Evolutionary conservation across 2,888 invertebrate genomes (phyloP).

Genomic region (Ormyrus pomaceus): DNA sequence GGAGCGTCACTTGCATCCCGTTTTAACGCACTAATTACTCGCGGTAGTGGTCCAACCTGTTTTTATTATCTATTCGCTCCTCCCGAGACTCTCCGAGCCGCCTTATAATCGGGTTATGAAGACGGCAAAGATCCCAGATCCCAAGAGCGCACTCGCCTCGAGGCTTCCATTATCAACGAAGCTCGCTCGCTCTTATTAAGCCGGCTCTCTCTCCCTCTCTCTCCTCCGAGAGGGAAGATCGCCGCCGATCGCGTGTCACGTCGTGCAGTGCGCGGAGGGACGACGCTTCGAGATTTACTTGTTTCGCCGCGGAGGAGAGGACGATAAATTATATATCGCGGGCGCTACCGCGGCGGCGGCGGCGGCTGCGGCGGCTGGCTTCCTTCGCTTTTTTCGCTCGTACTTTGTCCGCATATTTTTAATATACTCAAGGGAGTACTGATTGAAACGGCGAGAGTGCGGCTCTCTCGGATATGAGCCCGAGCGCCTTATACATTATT

Average conservation of each 20-base stretch:
- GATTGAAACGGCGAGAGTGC: conserved; percentile 50
- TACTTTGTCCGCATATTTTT: conserved; percentile 44
- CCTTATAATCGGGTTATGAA: conserved; percentile 62
- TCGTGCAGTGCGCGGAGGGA: neutral
- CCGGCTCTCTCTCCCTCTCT: neutral
- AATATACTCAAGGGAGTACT: conserved; percentile 53
- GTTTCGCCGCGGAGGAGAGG: conserved; percentile 59
- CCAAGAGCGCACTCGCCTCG: conserved; percentile 15
- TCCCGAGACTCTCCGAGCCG: conserved; percentile 42
- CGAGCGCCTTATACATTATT: conserved; percentile 53
- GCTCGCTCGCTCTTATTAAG: conserved; percentile 48
- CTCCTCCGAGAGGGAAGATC: conserved; percentile 5
- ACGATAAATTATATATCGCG: conserved; percentile 55
- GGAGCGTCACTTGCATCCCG: conserved; percentile 1
- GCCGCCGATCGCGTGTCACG: conserved; percentile 19
- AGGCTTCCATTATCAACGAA: conserved; percentile 57
- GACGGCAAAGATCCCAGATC: conserved; percentile 46
- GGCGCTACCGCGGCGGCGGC: conserved; percentile 6
- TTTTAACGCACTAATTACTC: conserved; percentile 61
- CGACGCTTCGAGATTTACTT: conserved; percentile 48
- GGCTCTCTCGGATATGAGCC: conserved; percentile 36
- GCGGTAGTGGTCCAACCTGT: conserved; percentile 62
- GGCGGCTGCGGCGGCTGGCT: neutral
- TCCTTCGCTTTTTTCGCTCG: neutral
- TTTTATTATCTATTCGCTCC: conserved; percentile 60